Conservation (phyloP, 2,888 invertebrate genomes). For the Spodoptera littoralis region DNA sequence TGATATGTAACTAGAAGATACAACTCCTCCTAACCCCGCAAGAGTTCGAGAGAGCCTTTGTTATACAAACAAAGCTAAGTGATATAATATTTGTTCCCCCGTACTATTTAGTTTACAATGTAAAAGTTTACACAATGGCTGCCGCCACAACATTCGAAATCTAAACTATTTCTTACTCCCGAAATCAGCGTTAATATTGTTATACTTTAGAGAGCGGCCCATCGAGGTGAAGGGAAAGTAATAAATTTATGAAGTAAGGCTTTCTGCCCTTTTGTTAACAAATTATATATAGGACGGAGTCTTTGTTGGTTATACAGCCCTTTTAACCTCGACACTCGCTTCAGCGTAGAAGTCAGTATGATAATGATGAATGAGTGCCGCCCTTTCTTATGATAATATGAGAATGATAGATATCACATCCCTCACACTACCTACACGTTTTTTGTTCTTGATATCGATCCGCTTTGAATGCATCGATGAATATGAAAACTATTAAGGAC, state of each 20-base stretch:
- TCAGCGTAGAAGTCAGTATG: conserved; percentile 69
- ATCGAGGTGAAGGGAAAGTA: conserved; percentile 59
- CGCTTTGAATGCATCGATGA: conserved; percentile 44
- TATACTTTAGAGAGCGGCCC: conserved; percentile 41
- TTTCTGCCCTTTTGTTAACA: conserved; percentile 72
- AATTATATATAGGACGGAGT: conserved; percentile 65
- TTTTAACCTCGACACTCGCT: conserved; percentile 66
- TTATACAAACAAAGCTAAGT: conserved; percentile 26
- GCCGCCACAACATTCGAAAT: conserved; percentile 33
- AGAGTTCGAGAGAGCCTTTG: conserved; percentile 23
- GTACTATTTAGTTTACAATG: conserved; percentile 33
- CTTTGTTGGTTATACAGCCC: conserved; percentile 60
- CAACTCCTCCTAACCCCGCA: background rate
- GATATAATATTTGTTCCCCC: conserved; percentile 29
- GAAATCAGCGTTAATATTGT: conserved; percentile 42
- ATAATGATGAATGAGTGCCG: conserved; percentile 78
- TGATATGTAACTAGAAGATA: too few relatives aligned
- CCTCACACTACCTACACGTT: conserved; percentile 44
- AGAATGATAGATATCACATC: conserved; percentile 75
- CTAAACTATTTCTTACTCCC: conserved; percentile 33
- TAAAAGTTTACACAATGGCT: conserved; percentile 46
- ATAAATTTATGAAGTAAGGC: conserved; percentile 73
- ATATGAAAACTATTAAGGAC: conserved; percentile 45
- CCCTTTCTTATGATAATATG: conserved; percentile 77
- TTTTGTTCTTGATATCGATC: conserved; percentile 49